Evolutionary conservation across 2,797 vertebrate species (phyloP).

Genomic region (Pangasius krempfi): DNA sequence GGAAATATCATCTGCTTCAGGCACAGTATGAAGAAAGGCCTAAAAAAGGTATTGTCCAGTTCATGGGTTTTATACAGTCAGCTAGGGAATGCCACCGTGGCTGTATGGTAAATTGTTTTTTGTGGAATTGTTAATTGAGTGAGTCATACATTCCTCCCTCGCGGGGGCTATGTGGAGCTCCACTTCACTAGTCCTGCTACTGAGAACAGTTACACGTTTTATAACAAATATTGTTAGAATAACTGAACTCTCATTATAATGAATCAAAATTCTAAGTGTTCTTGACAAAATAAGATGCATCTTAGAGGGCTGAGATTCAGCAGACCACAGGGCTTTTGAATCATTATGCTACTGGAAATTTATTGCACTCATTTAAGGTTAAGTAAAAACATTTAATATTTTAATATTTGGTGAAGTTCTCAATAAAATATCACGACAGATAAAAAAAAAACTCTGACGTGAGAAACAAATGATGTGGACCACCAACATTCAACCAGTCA

Average conservation of each 20-base stretch:
- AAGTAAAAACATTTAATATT: background rate
- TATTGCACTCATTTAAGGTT: background rate
- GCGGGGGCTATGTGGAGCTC: conserved; percentile 19
- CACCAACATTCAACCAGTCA: background rate
- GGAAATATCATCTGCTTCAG: conserved; percentile 3
- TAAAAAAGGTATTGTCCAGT: conserved; percentile 40
- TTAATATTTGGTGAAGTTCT: background rate
- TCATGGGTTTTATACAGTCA: conserved; percentile 43
- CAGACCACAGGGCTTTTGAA: background rate
- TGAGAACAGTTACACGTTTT: conserved; percentile 27
- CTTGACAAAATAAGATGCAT: conserved; percentile 4
- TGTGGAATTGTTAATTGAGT: conserved; percentile 52
- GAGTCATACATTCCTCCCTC: conserved; percentile 58
- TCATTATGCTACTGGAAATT: background rate
- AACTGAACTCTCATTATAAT: background rate
- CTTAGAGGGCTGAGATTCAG: background rate
- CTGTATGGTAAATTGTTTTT: conserved; percentile 48
- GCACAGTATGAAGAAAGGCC: conserved; percentile 1
- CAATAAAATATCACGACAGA: background rate
- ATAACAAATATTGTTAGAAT: conserved; percentile 21
- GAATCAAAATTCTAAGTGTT: background rate
- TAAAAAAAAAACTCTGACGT: background rate
- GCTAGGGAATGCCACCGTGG: conserved; percentile 34
- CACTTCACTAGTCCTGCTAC: conserved; percentile 25
- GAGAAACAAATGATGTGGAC: background rate